Conservation (phyloP, 2,797 vertebrate genomes). For the Mus caroli region DNA sequence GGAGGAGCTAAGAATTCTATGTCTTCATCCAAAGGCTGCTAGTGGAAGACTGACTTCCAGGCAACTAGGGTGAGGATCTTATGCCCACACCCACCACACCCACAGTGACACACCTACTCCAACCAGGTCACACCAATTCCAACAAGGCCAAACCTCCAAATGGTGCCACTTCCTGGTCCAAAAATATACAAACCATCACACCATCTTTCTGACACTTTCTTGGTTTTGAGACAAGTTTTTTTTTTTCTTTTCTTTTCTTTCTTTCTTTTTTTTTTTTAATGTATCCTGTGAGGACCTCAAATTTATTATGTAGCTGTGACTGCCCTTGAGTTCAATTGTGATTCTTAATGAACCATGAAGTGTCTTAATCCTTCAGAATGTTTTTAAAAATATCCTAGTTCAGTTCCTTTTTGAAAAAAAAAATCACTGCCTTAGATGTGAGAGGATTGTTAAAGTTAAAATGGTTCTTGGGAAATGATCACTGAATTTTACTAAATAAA, state of each 20-base stretch:
- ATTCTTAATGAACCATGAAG: background rate
- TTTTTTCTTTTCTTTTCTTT: too few species aligned
- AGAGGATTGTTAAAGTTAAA: conserved; percentile 59
- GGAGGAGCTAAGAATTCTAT: too few species aligned
- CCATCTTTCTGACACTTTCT: background rate
- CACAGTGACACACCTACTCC: too few species aligned
- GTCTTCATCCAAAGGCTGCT: too few species aligned
- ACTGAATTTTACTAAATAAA: conserved; percentile 64
- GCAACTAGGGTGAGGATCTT: too few species aligned
- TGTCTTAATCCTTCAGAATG: conserved; percentile 23
- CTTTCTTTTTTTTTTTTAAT: too few species aligned
- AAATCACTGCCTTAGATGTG: conserved; percentile 1
- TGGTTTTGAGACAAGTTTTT: background rate
- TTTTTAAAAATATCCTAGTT: conserved; percentile 17
- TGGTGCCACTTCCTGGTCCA: too few species aligned
- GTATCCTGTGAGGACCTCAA: background rate
- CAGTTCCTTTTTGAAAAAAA: conserved; percentile 38
- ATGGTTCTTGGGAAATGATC: conserved; percentile 5
- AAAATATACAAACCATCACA: too few species aligned
- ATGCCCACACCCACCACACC: too few species aligned
- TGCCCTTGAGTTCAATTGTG: background rate
- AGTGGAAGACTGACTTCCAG: too few species aligned
- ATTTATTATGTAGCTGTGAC: background rate
- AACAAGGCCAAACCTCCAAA: too few species aligned
- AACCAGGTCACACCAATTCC: too few species aligned